These are phyloP conservation scores for Actenoides lindsayi DNA, from an alignment of 2,113 vertebrate genomes.

Conservation along the genomic window DNA sequence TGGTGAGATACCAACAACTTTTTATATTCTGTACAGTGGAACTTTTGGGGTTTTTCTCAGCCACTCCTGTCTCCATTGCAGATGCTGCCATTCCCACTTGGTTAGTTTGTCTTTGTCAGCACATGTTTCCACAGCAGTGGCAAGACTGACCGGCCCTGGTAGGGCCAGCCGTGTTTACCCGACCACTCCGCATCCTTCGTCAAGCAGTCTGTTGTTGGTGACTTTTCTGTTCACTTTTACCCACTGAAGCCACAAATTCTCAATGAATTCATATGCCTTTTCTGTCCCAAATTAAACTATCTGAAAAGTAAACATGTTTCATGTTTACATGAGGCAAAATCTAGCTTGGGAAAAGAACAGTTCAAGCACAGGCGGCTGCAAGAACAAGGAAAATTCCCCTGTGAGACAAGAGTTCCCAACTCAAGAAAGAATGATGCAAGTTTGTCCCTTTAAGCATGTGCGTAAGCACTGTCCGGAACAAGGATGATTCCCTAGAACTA, in stretches of 20 bases:
- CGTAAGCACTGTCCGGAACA: neutral
- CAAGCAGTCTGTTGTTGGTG: neutral
- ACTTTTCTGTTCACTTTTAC: slow-evolving; percentile 34
- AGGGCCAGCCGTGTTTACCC: neutral
- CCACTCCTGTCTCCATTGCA: neutral
- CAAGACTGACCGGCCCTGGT: neutral
- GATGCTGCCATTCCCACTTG: neutral
- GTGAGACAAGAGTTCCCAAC: slow-evolving; percentile 34
- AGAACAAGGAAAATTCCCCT: slow-evolving; percentile 43
- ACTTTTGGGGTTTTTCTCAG: neutral
- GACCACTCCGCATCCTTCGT: neutral
- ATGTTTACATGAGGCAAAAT: slow-evolving; percentile 49
- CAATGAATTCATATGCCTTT: slow-evolving; percentile 14
- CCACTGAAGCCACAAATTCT: slow-evolving; percentile 29
- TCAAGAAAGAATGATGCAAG: slow-evolving; percentile 55
- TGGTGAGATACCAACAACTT: neutral
- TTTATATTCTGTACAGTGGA: neutral
- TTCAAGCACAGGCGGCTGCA: neutral
- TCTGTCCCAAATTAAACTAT: slow-evolving; percentile 18
- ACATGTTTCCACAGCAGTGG: neutral
- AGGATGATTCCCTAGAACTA: neutral
- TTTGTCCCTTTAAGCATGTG: slow-evolving; percentile 4
- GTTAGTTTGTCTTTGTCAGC: slow-evolving; percentile 29
- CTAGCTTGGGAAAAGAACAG: slow-evolving; percentile 26
- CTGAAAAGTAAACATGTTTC: slow-evolving; percentile 47